Evolutionary conservation across 2,888 invertebrate species (phyloP).

Genomic region (Aproaerema taeniolella): DNA sequence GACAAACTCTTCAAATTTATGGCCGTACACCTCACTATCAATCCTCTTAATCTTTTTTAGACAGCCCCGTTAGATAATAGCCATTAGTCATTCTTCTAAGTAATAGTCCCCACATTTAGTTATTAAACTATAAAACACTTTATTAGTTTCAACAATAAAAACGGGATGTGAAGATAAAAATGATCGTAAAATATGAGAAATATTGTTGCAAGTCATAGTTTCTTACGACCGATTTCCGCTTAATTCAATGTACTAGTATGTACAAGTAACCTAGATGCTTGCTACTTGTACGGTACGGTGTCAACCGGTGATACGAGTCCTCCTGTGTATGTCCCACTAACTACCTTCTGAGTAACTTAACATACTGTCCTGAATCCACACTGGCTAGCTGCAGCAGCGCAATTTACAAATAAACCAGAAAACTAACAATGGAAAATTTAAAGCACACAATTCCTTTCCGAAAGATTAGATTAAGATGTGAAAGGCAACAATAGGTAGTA

Average conservation of each 20-base stretch:
- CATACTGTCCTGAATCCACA: conserved; percentile 9
- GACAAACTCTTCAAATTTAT: no score
- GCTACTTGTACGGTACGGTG: conserved; percentile 14
- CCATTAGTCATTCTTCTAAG: no score
- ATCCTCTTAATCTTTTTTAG: no score
- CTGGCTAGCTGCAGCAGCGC: conserved; percentile 3
- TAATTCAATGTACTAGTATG: conserved; percentile 11
- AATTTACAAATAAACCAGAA: conserved; percentile 4
- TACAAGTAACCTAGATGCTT: conserved; percentile 14
- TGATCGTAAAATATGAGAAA: no score
- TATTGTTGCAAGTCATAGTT: no score
- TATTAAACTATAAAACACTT: no score
- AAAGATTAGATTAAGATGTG: conserved; percentile 40
- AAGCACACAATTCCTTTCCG: conserved; percentile 20
- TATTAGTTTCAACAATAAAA: no score
- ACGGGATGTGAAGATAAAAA: no score
- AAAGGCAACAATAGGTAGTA: conserved; percentile 47
- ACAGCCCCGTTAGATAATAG: no score
- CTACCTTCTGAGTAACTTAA: conserved; percentile 11
- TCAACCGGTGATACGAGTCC: conserved; percentile 15
- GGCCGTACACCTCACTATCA: no score
- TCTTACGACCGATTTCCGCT: conserved; percentile 2
- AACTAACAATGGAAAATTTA: conserved; percentile 7
- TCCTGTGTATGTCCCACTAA: conserved; percentile 15
- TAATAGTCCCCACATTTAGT: no score